phyloP scores from a whole-genome alignment of 1,140 invertebrate genomes.

The Vanessa tameamea region DNA sequence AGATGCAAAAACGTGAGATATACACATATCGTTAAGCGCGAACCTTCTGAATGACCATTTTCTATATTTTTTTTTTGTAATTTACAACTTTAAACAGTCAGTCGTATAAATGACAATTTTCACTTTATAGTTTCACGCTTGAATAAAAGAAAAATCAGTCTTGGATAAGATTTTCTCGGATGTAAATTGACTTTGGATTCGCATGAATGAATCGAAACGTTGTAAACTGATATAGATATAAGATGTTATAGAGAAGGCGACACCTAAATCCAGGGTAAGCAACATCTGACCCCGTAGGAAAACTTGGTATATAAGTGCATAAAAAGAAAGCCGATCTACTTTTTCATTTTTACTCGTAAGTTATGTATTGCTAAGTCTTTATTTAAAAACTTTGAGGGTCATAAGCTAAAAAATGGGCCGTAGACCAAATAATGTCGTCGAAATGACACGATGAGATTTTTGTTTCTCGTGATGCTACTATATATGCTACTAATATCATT shows the following conservation, averaged over 20 bases:
- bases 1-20: constrained; percentile 17
- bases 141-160: neutral
- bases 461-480: no score
- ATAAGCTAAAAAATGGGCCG: no score
- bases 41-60: neutral
- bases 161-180: neutral
- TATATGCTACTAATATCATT: no score
- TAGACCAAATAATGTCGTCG: no score
- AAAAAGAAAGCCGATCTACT: neutral
- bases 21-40: neutral
- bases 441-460: no score
- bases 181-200: constrained; percentile 12
- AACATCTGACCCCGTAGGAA: neutral
- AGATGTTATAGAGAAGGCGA: constrained; percentile 19
- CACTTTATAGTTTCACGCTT: no score
- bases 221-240: constrained; percentile 5
- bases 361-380: no score
- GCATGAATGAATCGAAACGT: constrained; percentile 14
- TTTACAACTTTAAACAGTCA: neutral
- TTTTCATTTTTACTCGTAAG: neutral
- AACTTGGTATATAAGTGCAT: no score
- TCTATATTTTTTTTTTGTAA: neutral
- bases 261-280: constrained; percentile 8
- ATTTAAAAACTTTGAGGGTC: no score
- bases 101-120: no score